These are phyloP conservation scores for Asarcornis scutulata DNA, from an alignment of 2,113 vertebrate genomes.

Conservation along the genomic window DNA sequence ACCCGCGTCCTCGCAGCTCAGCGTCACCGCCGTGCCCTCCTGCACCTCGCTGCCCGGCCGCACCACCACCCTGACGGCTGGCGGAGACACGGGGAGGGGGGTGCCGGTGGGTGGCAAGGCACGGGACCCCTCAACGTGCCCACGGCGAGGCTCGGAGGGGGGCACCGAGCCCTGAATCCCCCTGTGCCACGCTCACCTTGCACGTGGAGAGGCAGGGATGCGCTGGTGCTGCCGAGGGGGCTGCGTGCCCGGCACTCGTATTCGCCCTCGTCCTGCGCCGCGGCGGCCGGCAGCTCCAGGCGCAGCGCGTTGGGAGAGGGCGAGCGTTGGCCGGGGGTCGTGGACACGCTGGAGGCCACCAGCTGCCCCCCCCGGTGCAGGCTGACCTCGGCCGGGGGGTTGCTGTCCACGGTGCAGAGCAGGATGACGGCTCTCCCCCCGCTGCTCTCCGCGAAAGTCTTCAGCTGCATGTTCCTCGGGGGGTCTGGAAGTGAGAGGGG, in stretches of 20 bases:
- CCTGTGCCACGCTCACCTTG: conserved; percentile 40
- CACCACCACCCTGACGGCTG: conserved; percentile 30
- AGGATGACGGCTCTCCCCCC: conserved; percentile 52
- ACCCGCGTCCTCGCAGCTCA: conserved; percentile 60
- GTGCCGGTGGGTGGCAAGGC: too few relatives aligned
- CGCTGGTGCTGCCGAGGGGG: not conserved
- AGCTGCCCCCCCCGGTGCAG: conserved; percentile 34
- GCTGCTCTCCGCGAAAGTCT: conserved; percentile 64
- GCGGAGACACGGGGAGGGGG: too few relatives aligned
- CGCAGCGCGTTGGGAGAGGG: conserved; percentile 56
- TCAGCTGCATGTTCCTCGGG: conserved; percentile 62
- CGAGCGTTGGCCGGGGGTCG: accelerated
- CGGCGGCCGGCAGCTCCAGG: conserved; percentile 59
- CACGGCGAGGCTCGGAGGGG: accelerated
- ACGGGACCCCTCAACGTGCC: not conserved
- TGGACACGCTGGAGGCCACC: conserved; percentile 1
- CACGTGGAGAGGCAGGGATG: conserved; percentile 27
- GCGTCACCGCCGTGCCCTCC: conserved; percentile 52
- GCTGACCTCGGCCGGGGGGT: conserved; percentile 42
- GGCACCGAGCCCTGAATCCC: not conserved
- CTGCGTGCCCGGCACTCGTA: conserved; percentile 69
- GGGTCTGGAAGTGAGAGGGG: conserved; percentile 46
- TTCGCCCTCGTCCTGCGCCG: conserved; percentile 37
- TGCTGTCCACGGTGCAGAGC: conserved; percentile 73
- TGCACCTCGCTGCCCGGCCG: conserved; percentile 43